phyloP scores from a whole-genome alignment of 2,113 vertebrate species.

The Daubentonia madagascariensis region DNA sequence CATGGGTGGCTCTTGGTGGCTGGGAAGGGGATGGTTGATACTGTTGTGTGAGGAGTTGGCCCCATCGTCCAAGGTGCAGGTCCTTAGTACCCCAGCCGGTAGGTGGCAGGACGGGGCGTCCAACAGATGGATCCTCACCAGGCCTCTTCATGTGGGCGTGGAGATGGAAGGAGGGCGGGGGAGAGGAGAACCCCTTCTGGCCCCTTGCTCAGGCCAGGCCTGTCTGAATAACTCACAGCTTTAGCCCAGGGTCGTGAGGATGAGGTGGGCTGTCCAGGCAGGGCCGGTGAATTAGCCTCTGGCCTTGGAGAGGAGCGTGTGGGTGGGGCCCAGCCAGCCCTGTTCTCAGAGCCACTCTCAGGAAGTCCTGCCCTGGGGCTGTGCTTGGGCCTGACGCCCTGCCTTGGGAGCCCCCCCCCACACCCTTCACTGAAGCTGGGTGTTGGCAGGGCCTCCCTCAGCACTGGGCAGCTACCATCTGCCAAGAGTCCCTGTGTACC shows the following conservation, averaged over 20 bases:
- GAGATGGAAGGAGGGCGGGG: neutral
- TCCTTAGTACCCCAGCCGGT: neutral
- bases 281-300: neutral
- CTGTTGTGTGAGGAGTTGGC: neutral
- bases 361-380: neutral
- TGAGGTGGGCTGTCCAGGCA: neutral
- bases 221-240: neutral
- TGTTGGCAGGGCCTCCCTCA: neutral
- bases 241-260: neutral
- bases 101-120: neutral
- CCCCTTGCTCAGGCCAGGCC: neutral
- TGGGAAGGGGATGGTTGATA: neutral
- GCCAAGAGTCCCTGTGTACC: neutral
- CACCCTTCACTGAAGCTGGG: neutral
- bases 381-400: neutral
- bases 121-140: neutral
- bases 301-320: neutral
- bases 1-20: neutral
- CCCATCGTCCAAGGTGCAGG: neutral
- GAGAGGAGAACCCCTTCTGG: neutral
- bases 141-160: neutral
- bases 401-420: neutral
- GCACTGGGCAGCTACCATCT: neutral
- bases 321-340: neutral
- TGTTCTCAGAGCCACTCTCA: neutral